phyloP scores from a whole-genome alignment of 30 jellyfish, hydroid and myxozoan species.

The Catostylus mosaicus region DNA sequence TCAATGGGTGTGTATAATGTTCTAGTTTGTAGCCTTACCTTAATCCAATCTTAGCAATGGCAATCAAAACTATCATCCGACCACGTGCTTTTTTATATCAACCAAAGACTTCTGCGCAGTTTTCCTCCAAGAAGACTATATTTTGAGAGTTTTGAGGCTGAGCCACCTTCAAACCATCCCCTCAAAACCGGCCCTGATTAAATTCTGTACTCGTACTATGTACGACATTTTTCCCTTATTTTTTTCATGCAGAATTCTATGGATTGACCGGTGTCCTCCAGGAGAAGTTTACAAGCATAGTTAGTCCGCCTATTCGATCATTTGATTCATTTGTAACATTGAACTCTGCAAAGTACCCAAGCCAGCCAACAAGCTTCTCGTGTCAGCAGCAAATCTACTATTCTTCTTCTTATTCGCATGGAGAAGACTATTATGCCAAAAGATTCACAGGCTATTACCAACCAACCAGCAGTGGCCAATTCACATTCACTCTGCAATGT shows the following conservation, averaged over 20 bases:
- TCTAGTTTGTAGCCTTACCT: background rate
- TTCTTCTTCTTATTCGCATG: too few species aligned
- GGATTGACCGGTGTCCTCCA: background rate
- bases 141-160: too few species aligned
- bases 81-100: too few species aligned
- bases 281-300: background rate
- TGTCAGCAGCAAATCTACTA: slow-evolving; percentile 14
- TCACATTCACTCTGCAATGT: background rate
- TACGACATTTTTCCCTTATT: too few species aligned
- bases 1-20: slow-evolving; percentile 41
- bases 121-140: too few species aligned
- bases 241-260: too few species aligned
- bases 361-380: background rate
- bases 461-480: slow-evolving; percentile 5
- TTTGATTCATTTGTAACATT: background rate
- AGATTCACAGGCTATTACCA: slow-evolving; percentile 18
- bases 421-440: background rate
- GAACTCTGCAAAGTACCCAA: slow-evolving; percentile 23
- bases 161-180: too few species aligned
- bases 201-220: too few species aligned
- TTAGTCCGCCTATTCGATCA: background rate
- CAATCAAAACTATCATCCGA: too few species aligned
- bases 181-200: too few species aligned
- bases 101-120: too few species aligned
- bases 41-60: too few species aligned